Base-by-base conservation (phyloP, 1,140 invertebrate species). In the Lucilia sericata region DNA sequence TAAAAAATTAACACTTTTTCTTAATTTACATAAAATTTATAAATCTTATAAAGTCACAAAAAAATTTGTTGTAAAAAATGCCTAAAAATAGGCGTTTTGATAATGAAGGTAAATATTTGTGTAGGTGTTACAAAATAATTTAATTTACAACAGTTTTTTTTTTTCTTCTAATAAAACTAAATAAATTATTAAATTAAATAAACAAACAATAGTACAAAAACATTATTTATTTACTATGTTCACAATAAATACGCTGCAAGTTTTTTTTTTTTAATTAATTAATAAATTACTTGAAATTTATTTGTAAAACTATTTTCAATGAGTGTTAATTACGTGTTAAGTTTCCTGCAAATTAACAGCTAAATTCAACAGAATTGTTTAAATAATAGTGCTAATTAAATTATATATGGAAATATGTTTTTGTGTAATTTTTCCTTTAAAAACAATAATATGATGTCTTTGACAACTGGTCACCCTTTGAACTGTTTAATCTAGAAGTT, bases 21-120 rank as follows among this genome's bases (percentile, higher is more conserved):
- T 42, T 42, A 42, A 42, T 2, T 42, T 30, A 42, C 42, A 42
- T n/a, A 47, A 78, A 47, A 3, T 30, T 30, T 30, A 30, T 12
- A 78, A 47, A 17, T 42, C 17, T 2, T 42, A n/a, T 2, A 78
- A 76, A 36, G 36, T 42, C 2, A 14, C n/a, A 14, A n/a, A 76
- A n/a, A 78, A 78, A 78, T 47, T 42, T 9, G 0, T 42, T 13
- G 34, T 17, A 5, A 42, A 78, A 78, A n/a, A 80, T 80, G 76
- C n/a, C 47, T 21, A 80, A 80, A 80, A 80, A 80, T 51, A 80
- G 76, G 76, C 76, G 76, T 25, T 80, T 36, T 49, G 76, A 80
- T 19, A 10, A 49, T 9, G 9, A 80, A 80, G 76, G 76, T 80
- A 80, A 80, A 80, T 49, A 49, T 70, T 70, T 70, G 65, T 25